Evolutionary conservation across 37 sponge, comb jelly and placozoan species (phyloP), one percentile per base, ranked within the genome.

Genomic region (Geodia barretti): DNA sequence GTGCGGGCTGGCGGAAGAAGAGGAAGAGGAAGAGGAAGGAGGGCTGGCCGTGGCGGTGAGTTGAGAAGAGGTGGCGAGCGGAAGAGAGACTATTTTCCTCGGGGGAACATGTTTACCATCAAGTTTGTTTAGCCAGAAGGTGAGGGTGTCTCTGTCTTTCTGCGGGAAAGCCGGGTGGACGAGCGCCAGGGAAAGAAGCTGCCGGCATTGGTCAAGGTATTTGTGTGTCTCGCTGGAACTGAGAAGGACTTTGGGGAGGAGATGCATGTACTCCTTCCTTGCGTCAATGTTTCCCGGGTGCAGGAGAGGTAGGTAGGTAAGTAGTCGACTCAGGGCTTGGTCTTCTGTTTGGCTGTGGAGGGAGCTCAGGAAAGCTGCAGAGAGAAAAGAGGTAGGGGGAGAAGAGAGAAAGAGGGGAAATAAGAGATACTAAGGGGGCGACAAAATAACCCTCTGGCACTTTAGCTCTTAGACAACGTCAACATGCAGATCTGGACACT

Each of bases 91-190:
- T 28, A 30, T 25, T 70, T 75, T 14, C 72, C 70, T 39, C 14
- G 74, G 67, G 58, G 60, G 82, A 39, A 72, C 73, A 20, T 84
- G 78, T 39, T 96, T 92, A 33, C 86, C 83, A 21, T 94, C 87
- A 7, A 97, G 89, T 32, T 79, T 75, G 19, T 77, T 28, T 21
- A 94, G 64, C 97, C 95, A 97, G 78, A 68, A 88, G 38, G 74
- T 83, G 59, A 97, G 82, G 2, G 82, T 68, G 68, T 83, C 86
- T 69, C 86, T 88, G 67, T 97, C 92, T 0, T 96, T 90, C 0
- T 74, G 84, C 23, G 82, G 86, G 88, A 97, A 97, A 70, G 97
- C 97, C 0, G 97, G 97, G 70, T 97, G 97, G 0, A 97, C 92
- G 0, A 94, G 84, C 0, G 97, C 89, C 0, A 97, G 82, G 3